These are phyloP conservation scores for Bombus vancouverensis DNA, from an alignment of 1,140 invertebrate genomes.

Conservation along the genomic window DNA sequence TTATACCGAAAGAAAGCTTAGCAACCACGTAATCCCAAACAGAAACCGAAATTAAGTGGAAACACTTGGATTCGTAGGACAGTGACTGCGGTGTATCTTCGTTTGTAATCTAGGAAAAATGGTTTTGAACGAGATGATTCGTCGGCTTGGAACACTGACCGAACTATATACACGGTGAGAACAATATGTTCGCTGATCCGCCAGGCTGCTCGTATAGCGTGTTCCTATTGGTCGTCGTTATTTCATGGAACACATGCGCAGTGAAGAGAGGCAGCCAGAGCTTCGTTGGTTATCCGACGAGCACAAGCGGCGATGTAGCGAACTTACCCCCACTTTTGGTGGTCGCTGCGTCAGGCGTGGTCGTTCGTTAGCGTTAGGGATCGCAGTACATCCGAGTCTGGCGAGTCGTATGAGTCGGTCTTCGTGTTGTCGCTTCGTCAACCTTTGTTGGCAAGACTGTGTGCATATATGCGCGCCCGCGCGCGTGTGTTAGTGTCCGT, in stretches of 20 bases:
- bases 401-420: constrained; percentile 36
- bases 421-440: background rate
- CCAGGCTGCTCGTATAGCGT: constrained; percentile 1
- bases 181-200: constrained; percentile 44
- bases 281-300: constrained; percentile 26
- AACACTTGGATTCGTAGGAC: background rate
- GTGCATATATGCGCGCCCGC: constrained; percentile 1
- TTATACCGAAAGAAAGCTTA: too few relatives aligned
- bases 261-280: background rate
- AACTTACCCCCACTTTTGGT: constrained; percentile 47
- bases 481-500: constrained; percentile 31
- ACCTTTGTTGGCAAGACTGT: constrained; percentile 10
- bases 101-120: background rate
- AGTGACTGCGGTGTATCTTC: background rate
- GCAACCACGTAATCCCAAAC: background rate
- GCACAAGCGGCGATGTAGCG: constrained; percentile 14
- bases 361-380: constrained; percentile 49
- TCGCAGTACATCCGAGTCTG: constrained; percentile 60
- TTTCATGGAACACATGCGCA: constrained; percentile 19
- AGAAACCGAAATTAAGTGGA: background rate
- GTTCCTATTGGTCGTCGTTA: constrained; percentile 14
- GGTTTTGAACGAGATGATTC: background rate
- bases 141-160: background rate
- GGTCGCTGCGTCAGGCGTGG: constrained; percentile 79
- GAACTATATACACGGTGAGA: background rate